Evolutionary conservation across 2,113 vertebrate genomes (phyloP), one percentile per base, ranked within the genome.

Genomic region (Syngnathus floridae): DNA sequence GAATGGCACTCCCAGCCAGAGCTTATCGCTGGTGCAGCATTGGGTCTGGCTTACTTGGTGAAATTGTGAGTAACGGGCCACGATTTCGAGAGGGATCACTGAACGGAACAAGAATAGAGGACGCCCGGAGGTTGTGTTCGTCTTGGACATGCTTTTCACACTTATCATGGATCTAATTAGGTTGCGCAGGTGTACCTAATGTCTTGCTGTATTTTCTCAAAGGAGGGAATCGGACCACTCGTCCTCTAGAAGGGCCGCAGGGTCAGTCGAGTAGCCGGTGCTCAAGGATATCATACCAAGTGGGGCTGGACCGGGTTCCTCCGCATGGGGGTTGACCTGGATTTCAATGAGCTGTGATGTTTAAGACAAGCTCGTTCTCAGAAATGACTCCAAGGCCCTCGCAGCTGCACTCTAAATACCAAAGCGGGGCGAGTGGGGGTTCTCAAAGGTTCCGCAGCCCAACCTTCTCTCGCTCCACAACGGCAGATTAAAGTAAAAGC

Each of bases 271-370:
- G 75, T 71, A 71, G 55, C 63, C 66, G 67, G 62, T 70, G 58
- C 59, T 84, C 72, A 76, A 83, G 81, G 77, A 79, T 63, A 74
- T 31, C 1, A 64, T 56, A 68, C 64, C 73, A 72, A 62, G 65
- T 62, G 60, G 70, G 43, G 67, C 73, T 71, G 54, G 41, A 37
- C 49, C 10, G 16, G 62, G 65, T 63, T 72, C 56, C 51, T 81
- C 56, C 82, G 71, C 73, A 36, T 55, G 79, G 62, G 81, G 69
- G 35, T 16, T 76, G 84, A 76, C 81, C 84, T 84, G 82, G 77
- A 81, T 84, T 81, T 73, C 40, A 77, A 74, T 52, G n/a, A 72
- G 63, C 51, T 16, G 19, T 64, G 67, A 21, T 52, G 40, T 66
- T 75, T 61, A 51, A 77, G 75, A 69, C 38, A 65, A 72, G 54